phyloP scores from a whole-genome alignment of 2,113 vertebrate genomes.

The Nycticryphes semicollaris region DNA sequence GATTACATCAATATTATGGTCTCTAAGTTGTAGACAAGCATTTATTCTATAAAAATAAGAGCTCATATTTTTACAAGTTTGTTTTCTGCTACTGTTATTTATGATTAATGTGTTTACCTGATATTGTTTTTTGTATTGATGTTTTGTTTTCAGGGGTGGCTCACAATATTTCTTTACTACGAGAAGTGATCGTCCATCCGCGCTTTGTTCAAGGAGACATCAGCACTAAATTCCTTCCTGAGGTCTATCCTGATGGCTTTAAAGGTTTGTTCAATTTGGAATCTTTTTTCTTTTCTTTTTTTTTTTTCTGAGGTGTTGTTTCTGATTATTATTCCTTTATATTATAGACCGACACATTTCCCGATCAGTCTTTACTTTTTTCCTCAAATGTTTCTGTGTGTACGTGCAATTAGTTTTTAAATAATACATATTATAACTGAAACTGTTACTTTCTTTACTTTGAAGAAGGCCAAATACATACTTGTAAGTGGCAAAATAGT shows the following conservation, averaged over 20 bases:
- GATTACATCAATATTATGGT: not conserved
- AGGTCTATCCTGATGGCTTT: constrained; percentile 95
- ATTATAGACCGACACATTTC: not conserved
- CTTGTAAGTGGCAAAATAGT: not conserved
- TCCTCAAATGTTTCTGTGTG: not conserved
- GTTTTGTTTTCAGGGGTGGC: constrained; percentile 85
- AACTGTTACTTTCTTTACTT: not conserved
- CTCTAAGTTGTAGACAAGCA: not conserved
- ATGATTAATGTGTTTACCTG: not conserved
- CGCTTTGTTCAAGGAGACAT: constrained; percentile 92
- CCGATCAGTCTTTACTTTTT: not conserved
- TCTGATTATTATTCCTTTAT: not conserved
- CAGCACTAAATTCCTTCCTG: constrained; percentile 94
- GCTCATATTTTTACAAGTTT: not conserved
- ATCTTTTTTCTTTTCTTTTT: not conserved
- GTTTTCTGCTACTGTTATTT: not conserved
- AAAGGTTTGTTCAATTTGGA: constrained; percentile 80
- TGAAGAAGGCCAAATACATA: not conserved
- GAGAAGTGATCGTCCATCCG: constrained; percentile 91
- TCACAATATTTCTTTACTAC: constrained; percentile 93
- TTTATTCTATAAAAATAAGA: not conserved
- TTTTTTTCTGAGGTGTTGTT: not conserved
- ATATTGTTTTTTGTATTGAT: not conserved
- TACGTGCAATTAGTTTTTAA: not conserved
- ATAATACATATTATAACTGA: not conserved